Percentiles rank a stretch among this genome's conserved stretches.
Conservation (phyloP, 2,888 invertebrate species). For the Stegana nigrithorax region DNA sequence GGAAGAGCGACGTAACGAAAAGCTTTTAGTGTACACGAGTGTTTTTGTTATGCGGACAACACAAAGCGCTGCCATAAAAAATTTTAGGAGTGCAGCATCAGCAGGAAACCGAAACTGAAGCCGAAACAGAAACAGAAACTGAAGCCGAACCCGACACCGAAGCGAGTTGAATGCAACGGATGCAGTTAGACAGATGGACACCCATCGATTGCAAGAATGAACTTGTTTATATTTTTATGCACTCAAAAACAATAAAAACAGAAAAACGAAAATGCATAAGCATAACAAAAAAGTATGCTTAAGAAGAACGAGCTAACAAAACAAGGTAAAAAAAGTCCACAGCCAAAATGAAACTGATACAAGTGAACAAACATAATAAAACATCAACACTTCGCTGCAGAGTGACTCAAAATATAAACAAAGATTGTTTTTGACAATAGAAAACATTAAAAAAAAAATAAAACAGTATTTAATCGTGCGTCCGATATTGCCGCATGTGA, state of each 20-base stretch:
- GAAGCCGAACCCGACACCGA: too few relatives aligned
- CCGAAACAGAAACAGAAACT: too few relatives aligned
- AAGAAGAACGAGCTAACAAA: neutral
- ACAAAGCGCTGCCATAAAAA: too few relatives aligned
- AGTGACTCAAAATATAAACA: slow-evolving; percentile 5
- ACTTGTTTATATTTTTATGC: slow-evolving; percentile 50
- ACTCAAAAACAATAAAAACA: slow-evolving; percentile 37
- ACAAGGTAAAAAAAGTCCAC: neutral
- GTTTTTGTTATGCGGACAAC: too few relatives aligned
- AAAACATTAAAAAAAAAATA: slow-evolving; percentile 25
- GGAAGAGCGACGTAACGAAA: too few relatives aligned
- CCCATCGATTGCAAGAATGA: slow-evolving; percentile 26
- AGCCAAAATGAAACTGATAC: neutral
- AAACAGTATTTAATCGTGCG: too few relatives aligned
- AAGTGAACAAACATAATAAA: slow-evolving; percentile 23
- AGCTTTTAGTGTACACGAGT: too few relatives aligned
- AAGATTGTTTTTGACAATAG: slow-evolving; percentile 18
- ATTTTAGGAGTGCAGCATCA: too few relatives aligned
- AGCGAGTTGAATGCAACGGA: too few relatives aligned
- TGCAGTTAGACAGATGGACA: too few relatives aligned
- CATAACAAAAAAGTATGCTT: neutral
- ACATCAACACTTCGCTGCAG: slow-evolving; percentile 46
- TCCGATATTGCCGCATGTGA: too few relatives aligned
- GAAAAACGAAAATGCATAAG: slow-evolving; percentile 12
- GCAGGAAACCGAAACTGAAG: too few relatives aligned